phyloP scores from a whole-genome alignment of 2,113 vertebrate genomes.

The Herpetotheres cachinnans region DNA sequence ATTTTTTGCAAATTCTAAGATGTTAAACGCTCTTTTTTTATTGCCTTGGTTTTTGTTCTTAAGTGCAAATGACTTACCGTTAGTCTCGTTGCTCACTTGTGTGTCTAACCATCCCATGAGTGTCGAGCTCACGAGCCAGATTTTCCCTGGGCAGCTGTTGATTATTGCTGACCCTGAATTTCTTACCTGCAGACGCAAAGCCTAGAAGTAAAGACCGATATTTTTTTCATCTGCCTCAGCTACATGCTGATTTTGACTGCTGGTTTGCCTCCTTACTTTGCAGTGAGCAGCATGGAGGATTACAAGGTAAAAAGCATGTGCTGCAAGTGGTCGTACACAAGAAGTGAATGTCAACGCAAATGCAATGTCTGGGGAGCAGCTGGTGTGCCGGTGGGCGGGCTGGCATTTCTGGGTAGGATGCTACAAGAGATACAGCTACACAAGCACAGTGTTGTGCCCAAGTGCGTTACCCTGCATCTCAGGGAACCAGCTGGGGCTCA shows the following conservation, averaged over 20 bases:
- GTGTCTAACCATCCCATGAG: neutral
- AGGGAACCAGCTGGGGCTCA: neutral
- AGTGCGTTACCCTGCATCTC: neutral
- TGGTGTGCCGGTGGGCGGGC: accelerated
- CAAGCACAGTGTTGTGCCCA: accelerated
- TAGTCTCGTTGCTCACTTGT: neutral
- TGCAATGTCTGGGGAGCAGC: accelerated
- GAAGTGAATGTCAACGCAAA: neutral
- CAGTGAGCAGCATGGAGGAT: constrained; percentile 82
- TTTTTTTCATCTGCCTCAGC: neutral
- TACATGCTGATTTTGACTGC: constrained; percentile 38
- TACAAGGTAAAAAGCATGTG: constrained; percentile 71
- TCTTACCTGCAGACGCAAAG: neutral
- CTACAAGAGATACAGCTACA: neutral
- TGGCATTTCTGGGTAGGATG: neutral
- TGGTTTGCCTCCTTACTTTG: constrained; percentile 84
- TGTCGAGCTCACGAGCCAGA: accelerated
- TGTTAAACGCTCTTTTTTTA: neutral
- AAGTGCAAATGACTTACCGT: neutral
- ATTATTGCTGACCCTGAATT: neutral
- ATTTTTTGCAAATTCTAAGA: neutral
- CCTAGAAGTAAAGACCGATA: accelerated
- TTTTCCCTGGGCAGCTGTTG: neutral
- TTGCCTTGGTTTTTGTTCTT: neutral
- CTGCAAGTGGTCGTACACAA: accelerated